Percentiles rank a stretch among this genome's conserved stretches.
These are phyloP conservation scores for Cephalopterus ornatus DNA, from an alignment of 2,113 vertebrate species.

Conservation along the genomic window DNA sequence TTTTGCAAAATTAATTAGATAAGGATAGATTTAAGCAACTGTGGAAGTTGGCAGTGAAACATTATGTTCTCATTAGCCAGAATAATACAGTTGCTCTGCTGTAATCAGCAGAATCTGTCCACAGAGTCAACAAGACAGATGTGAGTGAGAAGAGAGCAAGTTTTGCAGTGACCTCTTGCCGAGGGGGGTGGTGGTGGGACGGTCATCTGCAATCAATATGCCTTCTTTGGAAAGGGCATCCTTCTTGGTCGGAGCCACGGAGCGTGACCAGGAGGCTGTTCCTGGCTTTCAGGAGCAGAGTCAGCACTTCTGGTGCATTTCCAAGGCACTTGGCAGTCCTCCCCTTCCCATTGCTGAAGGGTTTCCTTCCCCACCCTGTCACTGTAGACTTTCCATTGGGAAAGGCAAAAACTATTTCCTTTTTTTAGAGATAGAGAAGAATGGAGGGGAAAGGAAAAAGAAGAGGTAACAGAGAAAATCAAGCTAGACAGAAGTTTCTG, in stretches of 20 bases:
- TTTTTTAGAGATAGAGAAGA: not conserved
- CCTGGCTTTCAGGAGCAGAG: not conserved
- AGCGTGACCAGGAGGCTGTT: not conserved
- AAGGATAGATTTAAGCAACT: conserved; percentile 57
- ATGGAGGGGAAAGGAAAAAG: not conserved
- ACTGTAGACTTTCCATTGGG: fast-evolving
- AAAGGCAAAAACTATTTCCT: not conserved
- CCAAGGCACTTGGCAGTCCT: not conserved
- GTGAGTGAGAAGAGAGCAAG: not conserved
- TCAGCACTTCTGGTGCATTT: not conserved
- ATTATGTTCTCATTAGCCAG: conserved; percentile 18
- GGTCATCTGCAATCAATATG: not conserved
- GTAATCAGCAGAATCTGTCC: not conserved
- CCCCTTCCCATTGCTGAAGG: not conserved
- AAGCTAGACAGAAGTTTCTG: fast-evolving
- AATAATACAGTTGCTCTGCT: conserved; percentile 9
- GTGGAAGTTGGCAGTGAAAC: conserved; percentile 45
- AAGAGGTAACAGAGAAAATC: not conserved
- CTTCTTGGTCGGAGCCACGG: not conserved
- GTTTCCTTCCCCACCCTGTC: not conserved
- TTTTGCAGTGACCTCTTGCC: not conserved
- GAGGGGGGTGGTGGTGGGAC: not conserved
- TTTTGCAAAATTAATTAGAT: conserved; percentile 58
- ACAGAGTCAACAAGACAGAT: not conserved
- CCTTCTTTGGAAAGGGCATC: not conserved